A percentile compares a stretch with the other conserved stretches of the same genome.
phyloP scores from a whole-genome alignment of 2,888 invertebrate genomes.

The Polymixis lichenea region DNA sequence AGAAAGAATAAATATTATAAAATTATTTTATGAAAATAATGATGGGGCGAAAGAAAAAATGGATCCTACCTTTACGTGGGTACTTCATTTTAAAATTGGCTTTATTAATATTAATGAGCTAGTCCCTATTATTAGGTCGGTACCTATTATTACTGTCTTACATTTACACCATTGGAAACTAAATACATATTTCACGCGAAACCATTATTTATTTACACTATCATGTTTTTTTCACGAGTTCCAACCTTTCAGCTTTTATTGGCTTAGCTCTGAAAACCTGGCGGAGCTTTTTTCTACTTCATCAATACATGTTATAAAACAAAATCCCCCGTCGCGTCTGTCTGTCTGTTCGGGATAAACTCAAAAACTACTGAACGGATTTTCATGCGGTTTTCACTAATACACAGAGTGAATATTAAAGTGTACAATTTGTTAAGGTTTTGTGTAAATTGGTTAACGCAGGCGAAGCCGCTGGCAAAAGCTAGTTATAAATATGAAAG shows the following conservation, averaged over 20 bases:
- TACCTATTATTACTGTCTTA: neutral
- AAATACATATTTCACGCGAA: constrained; percentile 7
- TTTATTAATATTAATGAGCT: neutral
- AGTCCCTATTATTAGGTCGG: no score
- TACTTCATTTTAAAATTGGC: neutral
- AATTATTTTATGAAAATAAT: neutral
- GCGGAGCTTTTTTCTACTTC: neutral
- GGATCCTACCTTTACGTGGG: neutral
- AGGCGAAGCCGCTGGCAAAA: no score
- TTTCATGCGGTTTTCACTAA: no score
- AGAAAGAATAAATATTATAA: no score
- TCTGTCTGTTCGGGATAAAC: no score
- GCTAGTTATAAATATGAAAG: neutral
- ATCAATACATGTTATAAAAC: no score
- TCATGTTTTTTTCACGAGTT: constrained; percentile 15
- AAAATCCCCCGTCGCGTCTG: no score
- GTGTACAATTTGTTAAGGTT: no score
- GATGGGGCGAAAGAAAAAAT: neutral
- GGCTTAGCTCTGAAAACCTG: constrained; percentile 7
- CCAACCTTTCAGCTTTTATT: constrained; percentile 5
- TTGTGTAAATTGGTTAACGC: no score
- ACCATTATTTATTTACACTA: constrained; percentile 1
- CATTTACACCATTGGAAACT: neutral
- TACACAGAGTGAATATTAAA: no score
- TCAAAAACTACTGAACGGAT: no score